phyloP scores from a whole-genome alignment of 2,797 vertebrate genomes.

The Dryobates pubescens region DNA sequence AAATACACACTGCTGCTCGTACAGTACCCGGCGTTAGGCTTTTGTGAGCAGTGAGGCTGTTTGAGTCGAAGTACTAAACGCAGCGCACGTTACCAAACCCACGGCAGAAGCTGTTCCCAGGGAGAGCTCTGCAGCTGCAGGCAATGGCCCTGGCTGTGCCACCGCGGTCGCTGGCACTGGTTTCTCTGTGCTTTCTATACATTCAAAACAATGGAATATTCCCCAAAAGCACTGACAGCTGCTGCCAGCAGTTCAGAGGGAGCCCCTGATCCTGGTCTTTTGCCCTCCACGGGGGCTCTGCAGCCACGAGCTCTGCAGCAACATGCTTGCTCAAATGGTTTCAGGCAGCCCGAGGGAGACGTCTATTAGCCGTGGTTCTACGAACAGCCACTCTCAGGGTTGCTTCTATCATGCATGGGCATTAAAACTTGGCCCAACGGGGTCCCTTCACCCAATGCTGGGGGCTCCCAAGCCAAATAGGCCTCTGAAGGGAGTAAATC shows the following conservation, averaged over 20 bases:
- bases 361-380: neutral
- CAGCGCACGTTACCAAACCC: neutral
- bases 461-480: accelerated
- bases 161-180: neutral
- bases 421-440: accelerated
- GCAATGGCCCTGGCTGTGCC: neutral
- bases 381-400: neutral
- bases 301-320: neutral
- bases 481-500: neutral
- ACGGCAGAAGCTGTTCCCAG: neutral
- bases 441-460: accelerated
- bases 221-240: neutral
- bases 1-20: neutral
- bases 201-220: neutral
- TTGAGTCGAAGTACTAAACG: neutral
- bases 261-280: neutral
- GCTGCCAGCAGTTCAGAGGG: neutral
- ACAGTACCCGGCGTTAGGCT: neutral
- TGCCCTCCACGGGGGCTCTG: accelerated
- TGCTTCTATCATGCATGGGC: accelerated
- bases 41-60: neutral
- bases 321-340: neutral
- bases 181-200: neutral
- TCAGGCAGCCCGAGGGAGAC: accelerated
- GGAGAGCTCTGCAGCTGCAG: neutral